Evolutionary conservation across 2,888 invertebrate species (phyloP), one percentile per base, ranked within the genome.

Genomic region (Apamea anceps): DNA sequence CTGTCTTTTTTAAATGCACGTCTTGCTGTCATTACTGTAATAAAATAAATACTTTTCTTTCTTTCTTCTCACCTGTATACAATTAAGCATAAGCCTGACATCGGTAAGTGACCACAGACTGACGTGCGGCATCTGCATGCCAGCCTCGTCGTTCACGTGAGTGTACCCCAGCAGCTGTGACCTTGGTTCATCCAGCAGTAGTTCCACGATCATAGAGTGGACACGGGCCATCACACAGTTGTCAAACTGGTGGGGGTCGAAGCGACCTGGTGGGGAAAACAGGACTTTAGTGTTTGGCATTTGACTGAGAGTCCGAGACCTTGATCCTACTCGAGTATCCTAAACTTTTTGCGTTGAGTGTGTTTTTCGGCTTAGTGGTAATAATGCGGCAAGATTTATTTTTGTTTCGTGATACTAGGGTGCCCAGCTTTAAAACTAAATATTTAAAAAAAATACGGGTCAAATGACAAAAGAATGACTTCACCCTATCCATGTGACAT

Each of bases 191-290:
- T 99, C 99, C 95, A 99, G 97, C 21, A 99, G 94, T 0, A 98
- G 97, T 91, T 99, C 99, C 75, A 98, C 98, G n/a, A 99, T 98
- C 93, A 99, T 97, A 82, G 98, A 98, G 94, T 99, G 99, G 0
- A 98, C 98, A 66, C 98, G 97, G 54, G 98, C 98, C 98, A 99
- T 98, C 91, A 99, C 98, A 65, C 98, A 98, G 75, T 98, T 98
- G 77, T 98, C 98, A 94, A 97, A 98, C 84, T 97, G 97, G 92
- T 98, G 98, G 0, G 98, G 98, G 95, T 98, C 98, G 93, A 98
- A 98, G 54, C 97, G 97, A 63, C 98, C 98, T 97, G 93, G 1
- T 60, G 60, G n/a, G 7, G 70, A 51, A 54, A 32, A 71, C 21
- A 37, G 15, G 0, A 4, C 15, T 51, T n/a, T 48, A 37, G 10